phyloP scores from a whole-genome alignment of 2,797 vertebrate genomes.

The Crax fasciolata region DNA sequence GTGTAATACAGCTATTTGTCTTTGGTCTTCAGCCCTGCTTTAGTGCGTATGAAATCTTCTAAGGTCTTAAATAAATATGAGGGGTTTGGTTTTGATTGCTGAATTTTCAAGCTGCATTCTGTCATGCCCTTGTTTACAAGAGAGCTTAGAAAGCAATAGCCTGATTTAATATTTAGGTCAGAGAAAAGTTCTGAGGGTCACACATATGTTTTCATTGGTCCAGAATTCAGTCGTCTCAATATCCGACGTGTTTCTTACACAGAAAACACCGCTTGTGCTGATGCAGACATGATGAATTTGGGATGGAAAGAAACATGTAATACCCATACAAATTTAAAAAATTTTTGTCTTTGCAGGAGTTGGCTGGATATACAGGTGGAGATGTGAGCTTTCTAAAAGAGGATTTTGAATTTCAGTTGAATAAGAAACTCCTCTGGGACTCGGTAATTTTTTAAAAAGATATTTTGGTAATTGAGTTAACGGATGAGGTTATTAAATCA shows the following conservation, averaged over 20 bases:
- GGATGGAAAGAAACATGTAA: background rate
- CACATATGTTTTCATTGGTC: background rate
- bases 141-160: background rate
- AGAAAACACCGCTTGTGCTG: background rate
- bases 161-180: background rate
- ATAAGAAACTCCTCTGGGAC: conserved; percentile 89
- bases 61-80: background rate
- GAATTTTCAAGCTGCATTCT: background rate
- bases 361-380: conserved; percentile 94
- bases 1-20: background rate
- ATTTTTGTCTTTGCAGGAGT: conserved; percentile 84
- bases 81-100: background rate
- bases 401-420: conserved; percentile 94
- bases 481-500: background rate
- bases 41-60: background rate
- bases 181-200: background rate
- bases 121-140: background rate
- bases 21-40: background rate
- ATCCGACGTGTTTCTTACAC: background rate
- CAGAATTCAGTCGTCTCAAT: background rate
- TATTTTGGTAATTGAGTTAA: background rate
- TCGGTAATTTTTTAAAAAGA: conserved; percentile 82
- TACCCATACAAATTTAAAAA: background rate
- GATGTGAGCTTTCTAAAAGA: conserved; percentile 95
- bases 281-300: background rate